Evolutionary conservation across 2,113 vertebrate genomes (phyloP), one percentile per base, ranked within the genome.

Genomic region (Globicephala melas): DNA sequence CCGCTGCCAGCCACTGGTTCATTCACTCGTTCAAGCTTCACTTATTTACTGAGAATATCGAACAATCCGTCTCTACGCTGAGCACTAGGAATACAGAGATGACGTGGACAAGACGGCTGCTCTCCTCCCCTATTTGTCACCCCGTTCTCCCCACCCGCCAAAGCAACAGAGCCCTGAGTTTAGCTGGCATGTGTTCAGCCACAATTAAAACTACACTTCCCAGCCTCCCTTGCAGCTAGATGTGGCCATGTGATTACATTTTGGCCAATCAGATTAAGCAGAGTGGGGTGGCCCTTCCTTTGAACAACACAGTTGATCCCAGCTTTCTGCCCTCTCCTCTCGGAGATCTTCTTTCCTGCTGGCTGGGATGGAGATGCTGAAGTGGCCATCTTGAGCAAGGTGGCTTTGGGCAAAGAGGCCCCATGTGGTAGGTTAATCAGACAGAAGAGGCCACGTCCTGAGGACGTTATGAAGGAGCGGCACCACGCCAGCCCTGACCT

Each of bases 201-300:
- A 58, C 60, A 81, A 36, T 25, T 18, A 36, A 65, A 76, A 36
- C 41, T 41, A 44, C 9, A 4, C 38, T 53, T 86, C 60, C 86
- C 11, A 91, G 63, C 36, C 12, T 92, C 93, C 70, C 36, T 76
- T 90, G 70, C 80, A 74, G 93, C 74, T 70, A 90, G 41, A 62
- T 13, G 63, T 38, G 58, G 63, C 28, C 63, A 8, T 1, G 4
- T 18, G 25, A 33, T 20, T 1, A 10, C 3, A 6, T 9, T 23
- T 25, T 23, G 11, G 36, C 87, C 41, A 38, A n/a, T 50, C 17
- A 92, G 25, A 67, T 31, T 31, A 76, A 15, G n/a, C 36, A 36
- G 25, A 84, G 26, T 26, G 10, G 17, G 23, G 6, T 2, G 6
- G 1, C 25, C 31, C 36, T 31, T 58, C 21, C 60, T 68, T 41